Conservation (phyloP, 2,797 vertebrate genomes). For the Dendrocincla fuliginosa region DNA sequence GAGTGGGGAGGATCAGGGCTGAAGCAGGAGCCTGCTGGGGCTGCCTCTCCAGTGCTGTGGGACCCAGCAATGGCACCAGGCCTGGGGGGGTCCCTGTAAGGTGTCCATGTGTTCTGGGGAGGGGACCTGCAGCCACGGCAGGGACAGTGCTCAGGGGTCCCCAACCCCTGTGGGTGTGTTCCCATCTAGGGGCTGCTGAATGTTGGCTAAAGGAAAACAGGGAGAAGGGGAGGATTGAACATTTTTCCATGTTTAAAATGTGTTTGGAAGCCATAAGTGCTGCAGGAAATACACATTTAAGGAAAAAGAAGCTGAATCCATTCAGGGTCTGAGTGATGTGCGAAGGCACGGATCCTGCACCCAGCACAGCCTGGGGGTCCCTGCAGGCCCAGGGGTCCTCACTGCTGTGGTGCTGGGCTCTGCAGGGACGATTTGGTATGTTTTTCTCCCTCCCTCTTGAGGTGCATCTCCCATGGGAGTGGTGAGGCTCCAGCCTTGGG, state of each 20-base stretch:
- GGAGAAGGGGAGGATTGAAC: not conserved
- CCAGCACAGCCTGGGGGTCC: not conserved
- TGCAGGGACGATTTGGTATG: not conserved
- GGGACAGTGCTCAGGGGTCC: not conserved
- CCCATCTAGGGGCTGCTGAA: not conserved
- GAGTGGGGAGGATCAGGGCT: not conserved
- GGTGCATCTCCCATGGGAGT: too few species aligned
- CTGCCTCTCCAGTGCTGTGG: not conserved
- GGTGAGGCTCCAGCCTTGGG: not conserved
- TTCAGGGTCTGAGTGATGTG: too few species aligned
- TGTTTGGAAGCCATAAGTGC: not conserved
- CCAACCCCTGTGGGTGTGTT: not conserved
- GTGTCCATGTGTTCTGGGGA: rapidly evolving
- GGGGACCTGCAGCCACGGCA: rapidly evolving
- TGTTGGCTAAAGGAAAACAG: not conserved
- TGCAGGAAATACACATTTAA: not conserved
- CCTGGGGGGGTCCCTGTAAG: rapidly evolving
- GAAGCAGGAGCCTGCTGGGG: not conserved
- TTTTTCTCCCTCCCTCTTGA: not conserved
- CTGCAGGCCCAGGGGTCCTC: not conserved
- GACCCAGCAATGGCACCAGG: rapidly evolving
- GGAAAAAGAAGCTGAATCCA: not conserved
- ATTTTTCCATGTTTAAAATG: not conserved
- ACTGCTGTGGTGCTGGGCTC: not conserved
- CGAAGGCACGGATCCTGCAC: not conserved